phyloP scores from a whole-genome alignment of 2,888 invertebrate genomes.

The Xestia ashworthii region DNA sequence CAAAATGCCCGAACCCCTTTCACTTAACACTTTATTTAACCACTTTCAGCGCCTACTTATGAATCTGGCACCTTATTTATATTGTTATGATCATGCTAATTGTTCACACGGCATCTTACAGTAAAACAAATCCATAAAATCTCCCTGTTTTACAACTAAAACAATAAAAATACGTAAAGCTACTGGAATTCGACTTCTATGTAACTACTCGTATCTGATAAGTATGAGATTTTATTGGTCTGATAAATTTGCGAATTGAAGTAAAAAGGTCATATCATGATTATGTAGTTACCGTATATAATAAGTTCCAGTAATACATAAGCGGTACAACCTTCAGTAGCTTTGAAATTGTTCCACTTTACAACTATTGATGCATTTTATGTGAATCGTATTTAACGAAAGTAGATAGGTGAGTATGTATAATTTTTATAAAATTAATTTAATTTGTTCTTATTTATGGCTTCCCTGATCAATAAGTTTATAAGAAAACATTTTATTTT shows the following conservation, averaged over 20 bases:
- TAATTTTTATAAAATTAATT: neutral
- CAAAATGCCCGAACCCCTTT: too few relatives aligned
- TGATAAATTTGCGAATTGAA: constrained; percentile 28
- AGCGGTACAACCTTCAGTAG: neutral
- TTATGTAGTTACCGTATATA: neutral
- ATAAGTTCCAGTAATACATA: constrained; percentile 15
- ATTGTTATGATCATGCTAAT: constrained; percentile 39
- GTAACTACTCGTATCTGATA: neutral
- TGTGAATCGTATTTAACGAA: neutral
- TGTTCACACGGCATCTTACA: constrained; percentile 11
- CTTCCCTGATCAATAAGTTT: neutral
- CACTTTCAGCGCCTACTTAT: constrained; percentile 7
- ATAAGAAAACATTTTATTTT: neutral
- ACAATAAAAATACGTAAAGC: constrained; percentile 44
- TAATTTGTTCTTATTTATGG: neutral
- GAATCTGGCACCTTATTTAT: constrained; percentile 29
- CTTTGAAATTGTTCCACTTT: constrained; percentile 2
- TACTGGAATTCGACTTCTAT: constrained; percentile 9
- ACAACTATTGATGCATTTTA: constrained; percentile 15
- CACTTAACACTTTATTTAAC: neutral
- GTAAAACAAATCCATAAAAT: constrained; percentile 38
- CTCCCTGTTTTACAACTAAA: constrained; percentile 33
- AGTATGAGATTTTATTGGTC: constrained; percentile 27
- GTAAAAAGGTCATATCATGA: constrained; percentile 19
- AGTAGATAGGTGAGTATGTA: neutral